These are phyloP conservation scores for Bradypodion ventrale DNA, from an alignment of 2,797 vertebrate species.

Conservation along the genomic window DNA sequence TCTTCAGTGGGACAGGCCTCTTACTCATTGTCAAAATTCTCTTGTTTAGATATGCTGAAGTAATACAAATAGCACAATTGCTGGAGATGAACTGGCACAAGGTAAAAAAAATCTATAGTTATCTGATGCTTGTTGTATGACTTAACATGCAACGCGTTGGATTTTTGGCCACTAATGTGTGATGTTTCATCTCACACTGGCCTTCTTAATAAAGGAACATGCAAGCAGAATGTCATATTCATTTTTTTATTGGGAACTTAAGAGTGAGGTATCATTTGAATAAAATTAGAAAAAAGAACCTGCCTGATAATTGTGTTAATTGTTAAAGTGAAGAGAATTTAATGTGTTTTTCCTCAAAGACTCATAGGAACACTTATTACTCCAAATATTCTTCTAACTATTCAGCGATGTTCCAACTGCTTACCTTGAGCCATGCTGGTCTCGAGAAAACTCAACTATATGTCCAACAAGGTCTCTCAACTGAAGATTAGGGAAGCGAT, in stretches of 20 bases:
- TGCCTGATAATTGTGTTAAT: neutral
- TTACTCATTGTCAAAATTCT: neutral
- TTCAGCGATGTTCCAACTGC: conserved; percentile 19
- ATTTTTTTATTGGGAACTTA: neutral
- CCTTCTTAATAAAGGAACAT: neutral
- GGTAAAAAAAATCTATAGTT: too few relatives aligned
- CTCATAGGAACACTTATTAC: neutral
- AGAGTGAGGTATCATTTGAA: neutral
- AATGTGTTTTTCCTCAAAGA: neutral
- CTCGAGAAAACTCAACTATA: conserved; percentile 98
- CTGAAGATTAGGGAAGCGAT: conserved; percentile 97
- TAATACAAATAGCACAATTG: too few relatives aligned
- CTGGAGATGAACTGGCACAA: too few relatives aligned
- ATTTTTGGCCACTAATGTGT: neutral
- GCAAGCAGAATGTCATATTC: neutral
- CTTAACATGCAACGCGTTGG: too few relatives aligned
- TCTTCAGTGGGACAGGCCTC: neutral
- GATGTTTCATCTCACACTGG: neutral
- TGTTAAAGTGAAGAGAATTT: neutral
- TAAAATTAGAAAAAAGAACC: neutral
- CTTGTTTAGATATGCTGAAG: too few relatives aligned
- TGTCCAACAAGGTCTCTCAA: conserved; percentile 95
- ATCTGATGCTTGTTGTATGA: too few relatives aligned
- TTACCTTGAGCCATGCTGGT: conserved; percentile 96
- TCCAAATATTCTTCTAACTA: conserved; percentile 7